Conservation (phyloP, 2,797 vertebrate genomes). For the Malacoctenus gilli region DNA sequence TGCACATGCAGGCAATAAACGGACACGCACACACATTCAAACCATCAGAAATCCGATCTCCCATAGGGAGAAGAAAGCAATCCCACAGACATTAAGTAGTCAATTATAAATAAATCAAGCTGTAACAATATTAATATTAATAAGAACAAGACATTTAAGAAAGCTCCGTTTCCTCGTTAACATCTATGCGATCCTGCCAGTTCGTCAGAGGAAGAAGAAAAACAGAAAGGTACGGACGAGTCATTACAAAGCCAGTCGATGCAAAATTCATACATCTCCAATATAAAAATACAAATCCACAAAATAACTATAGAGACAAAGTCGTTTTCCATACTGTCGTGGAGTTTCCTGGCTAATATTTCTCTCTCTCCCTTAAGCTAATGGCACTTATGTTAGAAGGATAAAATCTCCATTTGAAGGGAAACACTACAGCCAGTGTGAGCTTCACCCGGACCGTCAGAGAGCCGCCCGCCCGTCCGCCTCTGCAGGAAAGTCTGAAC, state of each 20-base stretch:
- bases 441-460: slow-evolving; percentile 35
- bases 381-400: slow-evolving; percentile 86
- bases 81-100: slow-evolving; percentile 75
- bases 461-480: slow-evolving; percentile 27
- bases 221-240: slow-evolving; percentile 66
- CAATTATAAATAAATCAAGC: slow-evolving; percentile 80
- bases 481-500: slow-evolving; percentile 27
- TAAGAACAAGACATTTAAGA: slow-evolving; percentile 78
- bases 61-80: slow-evolving; percentile 85
- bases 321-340: slow-evolving; percentile 76
- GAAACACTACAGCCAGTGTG: slow-evolving; percentile 60
- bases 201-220: slow-evolving; percentile 60
- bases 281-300: slow-evolving; percentile 91
- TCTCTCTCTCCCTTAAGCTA: slow-evolving; percentile 78
- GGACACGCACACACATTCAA: slow-evolving; percentile 65
- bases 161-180: slow-evolving; percentile 71
- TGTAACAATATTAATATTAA: slow-evolving; percentile 73
- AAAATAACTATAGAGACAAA: slow-evolving; percentile 85
- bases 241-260: slow-evolving; percentile 84
- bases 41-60: slow-evolving; percentile 79
- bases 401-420: slow-evolving; percentile 73
- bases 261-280: slow-evolving; percentile 82
- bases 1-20: slow-evolving; percentile 77
- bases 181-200: slow-evolving; percentile 60
- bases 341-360: slow-evolving; percentile 78